phyloP scores from a whole-genome alignment of 2,888 invertebrate species.

The Onchidella celtica region DNA sequence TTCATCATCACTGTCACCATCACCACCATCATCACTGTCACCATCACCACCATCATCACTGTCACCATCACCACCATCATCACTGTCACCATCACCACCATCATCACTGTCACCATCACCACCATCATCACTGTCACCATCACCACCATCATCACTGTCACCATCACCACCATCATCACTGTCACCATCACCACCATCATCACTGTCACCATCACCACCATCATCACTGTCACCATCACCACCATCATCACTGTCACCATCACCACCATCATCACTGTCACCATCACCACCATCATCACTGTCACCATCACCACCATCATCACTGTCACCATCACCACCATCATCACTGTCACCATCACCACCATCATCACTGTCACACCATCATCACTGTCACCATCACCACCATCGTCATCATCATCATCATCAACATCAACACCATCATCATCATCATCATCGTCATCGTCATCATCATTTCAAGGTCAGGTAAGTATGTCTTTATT shows the following conservation, averaged over 20 bases:
- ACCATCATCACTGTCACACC: neutral
- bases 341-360: neutral
- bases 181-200: neutral
- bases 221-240: neutral
- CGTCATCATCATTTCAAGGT: no score
- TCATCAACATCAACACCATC: no score
- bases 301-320: neutral
- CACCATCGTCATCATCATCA: neutral
- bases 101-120: neutral
- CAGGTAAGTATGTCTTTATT: no score
- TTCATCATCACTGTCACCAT: neutral
- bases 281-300: neutral
- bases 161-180: neutral
- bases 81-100: neutral
- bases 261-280: neutral
- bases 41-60: slow-evolving; percentile 15
- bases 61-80: neutral
- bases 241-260: neutral
- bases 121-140: neutral
- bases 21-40: neutral
- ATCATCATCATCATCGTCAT: no score
- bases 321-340: neutral
- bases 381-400: slow-evolving; percentile 9
- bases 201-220: neutral
- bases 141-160: neutral